phyloP scores from a whole-genome alignment of 2,113 vertebrate species.

The Eptesicus fuscus region DNA sequence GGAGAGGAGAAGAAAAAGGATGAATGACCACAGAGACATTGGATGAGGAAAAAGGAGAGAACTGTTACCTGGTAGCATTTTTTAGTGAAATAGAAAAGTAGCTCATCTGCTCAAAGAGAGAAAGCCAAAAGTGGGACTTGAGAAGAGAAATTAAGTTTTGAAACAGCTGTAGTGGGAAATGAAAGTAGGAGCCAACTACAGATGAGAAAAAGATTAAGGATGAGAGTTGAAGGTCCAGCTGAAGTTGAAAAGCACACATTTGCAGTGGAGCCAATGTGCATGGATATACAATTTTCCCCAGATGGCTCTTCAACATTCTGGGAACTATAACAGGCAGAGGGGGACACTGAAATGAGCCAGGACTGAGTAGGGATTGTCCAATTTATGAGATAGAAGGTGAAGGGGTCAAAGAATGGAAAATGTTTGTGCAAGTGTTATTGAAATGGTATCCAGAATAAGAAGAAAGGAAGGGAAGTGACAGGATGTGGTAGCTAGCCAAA shows the following conservation, averaged over 20 bases:
- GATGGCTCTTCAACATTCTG: slow-evolving; percentile 41
- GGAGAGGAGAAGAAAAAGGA: not conserved
- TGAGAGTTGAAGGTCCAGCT: slow-evolving; percentile 47
- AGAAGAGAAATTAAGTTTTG: slow-evolving; percentile 44
- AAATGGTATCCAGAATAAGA: slow-evolving; percentile 22
- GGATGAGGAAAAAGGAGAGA: not conserved
- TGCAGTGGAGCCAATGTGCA: slow-evolving; percentile 49
- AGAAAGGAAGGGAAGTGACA: not conserved
- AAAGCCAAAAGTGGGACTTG: not conserved
- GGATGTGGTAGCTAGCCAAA: slow-evolving; percentile 26
- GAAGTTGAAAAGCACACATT: slow-evolving; percentile 41
- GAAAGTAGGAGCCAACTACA: slow-evolving; percentile 36
- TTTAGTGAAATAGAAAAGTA: slow-evolving; percentile 15
- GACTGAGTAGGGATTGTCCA: not conserved
- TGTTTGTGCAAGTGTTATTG: not conserved
- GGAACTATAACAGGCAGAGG: slow-evolving; percentile 39
- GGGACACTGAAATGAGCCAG: slow-evolving; percentile 23
- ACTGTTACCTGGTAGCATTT: not conserved
- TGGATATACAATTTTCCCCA: slow-evolving; percentile 44
- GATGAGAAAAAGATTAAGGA: slow-evolving; percentile 52
- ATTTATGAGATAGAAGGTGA: slow-evolving; percentile 34
- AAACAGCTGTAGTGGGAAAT: slow-evolving; percentile 49
- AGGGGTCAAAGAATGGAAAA: slow-evolving; percentile 44
- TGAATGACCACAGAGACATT: not conserved
- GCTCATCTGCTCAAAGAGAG: slow-evolving; percentile 40